phyloP scores from a whole-genome alignment of 2,888 invertebrate species.

The Acholoe squamosa region DNA sequence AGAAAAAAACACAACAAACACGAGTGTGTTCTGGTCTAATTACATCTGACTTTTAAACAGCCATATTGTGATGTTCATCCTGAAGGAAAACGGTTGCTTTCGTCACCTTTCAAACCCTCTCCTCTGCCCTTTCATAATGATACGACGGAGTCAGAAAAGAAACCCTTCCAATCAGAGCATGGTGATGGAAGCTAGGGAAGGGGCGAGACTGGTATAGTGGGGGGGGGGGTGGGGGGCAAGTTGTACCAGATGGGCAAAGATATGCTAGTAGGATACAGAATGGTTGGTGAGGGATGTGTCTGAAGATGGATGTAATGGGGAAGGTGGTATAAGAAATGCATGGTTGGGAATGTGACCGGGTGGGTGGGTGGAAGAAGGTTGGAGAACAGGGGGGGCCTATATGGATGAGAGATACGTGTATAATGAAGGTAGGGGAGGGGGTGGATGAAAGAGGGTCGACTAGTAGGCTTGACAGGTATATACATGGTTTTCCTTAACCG shows the following conservation, averaged over 20 bases:
- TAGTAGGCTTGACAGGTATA: slow-evolving; percentile 10
- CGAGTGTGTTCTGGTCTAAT: background rate
- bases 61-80: background rate
- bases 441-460: background rate
- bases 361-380: background rate
- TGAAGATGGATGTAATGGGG: background rate
- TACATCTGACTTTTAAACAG: background rate
- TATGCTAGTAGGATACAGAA: background rate
- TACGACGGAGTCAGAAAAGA: background rate
- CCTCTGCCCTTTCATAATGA: no score
- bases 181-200: background rate
- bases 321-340: background rate
- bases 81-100: no score
- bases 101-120: no score
- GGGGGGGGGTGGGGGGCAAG: slow-evolving; percentile 28
- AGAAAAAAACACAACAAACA: background rate
- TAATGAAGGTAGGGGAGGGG: background rate
- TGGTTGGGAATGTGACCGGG: background rate
- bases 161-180: background rate
- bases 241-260: no score
- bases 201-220: background rate
- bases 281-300: background rate
- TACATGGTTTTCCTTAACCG: background rate
- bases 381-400: background rate
- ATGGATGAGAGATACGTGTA: background rate